Percentiles rank a stretch among this genome's conserved stretches.
Conservation (phyloP, 2,888 invertebrate species). For the Salpingus planirostris region DNA sequence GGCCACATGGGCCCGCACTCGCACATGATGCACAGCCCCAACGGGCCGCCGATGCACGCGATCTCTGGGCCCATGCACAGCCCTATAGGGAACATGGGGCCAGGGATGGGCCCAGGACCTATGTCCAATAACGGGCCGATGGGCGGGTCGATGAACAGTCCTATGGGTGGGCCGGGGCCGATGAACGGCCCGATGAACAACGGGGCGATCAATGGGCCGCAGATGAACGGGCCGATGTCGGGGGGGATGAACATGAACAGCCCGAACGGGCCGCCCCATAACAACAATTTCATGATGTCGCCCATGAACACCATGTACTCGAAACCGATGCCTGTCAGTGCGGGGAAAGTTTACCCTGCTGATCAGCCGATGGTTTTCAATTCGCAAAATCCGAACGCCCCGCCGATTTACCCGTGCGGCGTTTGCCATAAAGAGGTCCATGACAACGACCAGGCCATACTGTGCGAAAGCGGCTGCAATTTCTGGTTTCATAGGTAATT, state of each 20-base stretch:
- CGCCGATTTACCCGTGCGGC: conserved; percentile 96
- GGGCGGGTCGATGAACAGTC: conserved; percentile 27
- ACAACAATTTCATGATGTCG: conserved; percentile 41
- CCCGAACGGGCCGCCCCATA: conserved; percentile 38
- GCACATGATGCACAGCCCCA: conserved; percentile 53
- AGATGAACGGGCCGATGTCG: conserved; percentile 27
- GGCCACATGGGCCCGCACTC: conserved; percentile 32
- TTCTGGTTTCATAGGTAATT: conserved; percentile 97
- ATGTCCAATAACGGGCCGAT: conserved; percentile 56
- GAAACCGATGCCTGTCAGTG: conserved; percentile 86
- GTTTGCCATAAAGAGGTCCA: conserved; percentile 97
- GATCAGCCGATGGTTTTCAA: conserved; percentile 98
- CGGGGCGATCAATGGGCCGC: conserved; percentile 40
- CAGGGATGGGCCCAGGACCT: conserved; percentile 46
- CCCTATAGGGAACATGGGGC: conserved; percentile 60
- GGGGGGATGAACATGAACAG: conserved; percentile 22
- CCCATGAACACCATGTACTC: conserved; percentile 54
- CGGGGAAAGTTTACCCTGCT: conserved; percentile 87
- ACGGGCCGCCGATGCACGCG: conserved; percentile 49
- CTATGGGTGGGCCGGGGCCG: conserved; percentile 55
- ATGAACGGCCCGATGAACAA: conserved; percentile 27
- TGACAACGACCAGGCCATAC: conserved; percentile 95
- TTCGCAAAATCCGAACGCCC: conserved; percentile 96
- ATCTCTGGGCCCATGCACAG: conserved; percentile 47
- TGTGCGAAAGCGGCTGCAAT: conserved; percentile 97